Percentiles rank a stretch among this genome's conserved stretches.
These are phyloP conservation scores for Mythimna albipuncta DNA, from an alignment of 2,888 invertebrate genomes.

Conservation along the genomic window DNA sequence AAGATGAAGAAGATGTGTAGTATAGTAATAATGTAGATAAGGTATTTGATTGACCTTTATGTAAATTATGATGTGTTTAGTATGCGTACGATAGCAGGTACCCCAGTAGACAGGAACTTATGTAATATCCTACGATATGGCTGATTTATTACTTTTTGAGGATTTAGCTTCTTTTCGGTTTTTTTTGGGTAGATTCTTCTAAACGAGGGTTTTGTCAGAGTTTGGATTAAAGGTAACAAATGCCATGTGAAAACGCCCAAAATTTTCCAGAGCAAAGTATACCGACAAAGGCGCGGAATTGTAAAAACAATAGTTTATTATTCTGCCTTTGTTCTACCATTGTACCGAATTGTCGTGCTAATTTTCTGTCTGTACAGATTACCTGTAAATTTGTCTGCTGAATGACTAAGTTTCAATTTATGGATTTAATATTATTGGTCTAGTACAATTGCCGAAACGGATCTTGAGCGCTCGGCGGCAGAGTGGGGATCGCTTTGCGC, in stretches of 20 bases:
- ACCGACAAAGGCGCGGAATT: slow-evolving; percentile 8
- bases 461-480: too few relatives aligned
- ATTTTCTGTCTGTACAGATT: neutral
- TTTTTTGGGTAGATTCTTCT: neutral
- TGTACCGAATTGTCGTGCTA: neutral
- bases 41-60: neutral
- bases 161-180: too few relatives aligned
- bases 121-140: neutral
- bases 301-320: slow-evolving; percentile 9
- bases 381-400: neutral
- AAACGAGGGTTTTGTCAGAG: slow-evolving; percentile 11
- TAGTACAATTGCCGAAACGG: too few relatives aligned
- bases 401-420: too few relatives aligned
- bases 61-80: neutral
- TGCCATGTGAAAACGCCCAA: slow-evolving; percentile 1
- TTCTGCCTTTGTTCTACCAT: neutral
- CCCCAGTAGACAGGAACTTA: neutral
- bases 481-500: too few relatives aligned
- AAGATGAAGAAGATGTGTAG: neutral
- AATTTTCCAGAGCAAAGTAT: slow-evolving; percentile 7
- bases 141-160: neutral
- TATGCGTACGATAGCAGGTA: neutral
- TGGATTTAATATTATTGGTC: too few relatives aligned
- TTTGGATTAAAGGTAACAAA: slow-evolving; percentile 17
- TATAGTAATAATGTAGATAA: neutral